Evolutionary conservation across 2,888 invertebrate species (phyloP), one percentile per base, ranked within the genome.

Genomic region (Agapetus fuscipes): DNA sequence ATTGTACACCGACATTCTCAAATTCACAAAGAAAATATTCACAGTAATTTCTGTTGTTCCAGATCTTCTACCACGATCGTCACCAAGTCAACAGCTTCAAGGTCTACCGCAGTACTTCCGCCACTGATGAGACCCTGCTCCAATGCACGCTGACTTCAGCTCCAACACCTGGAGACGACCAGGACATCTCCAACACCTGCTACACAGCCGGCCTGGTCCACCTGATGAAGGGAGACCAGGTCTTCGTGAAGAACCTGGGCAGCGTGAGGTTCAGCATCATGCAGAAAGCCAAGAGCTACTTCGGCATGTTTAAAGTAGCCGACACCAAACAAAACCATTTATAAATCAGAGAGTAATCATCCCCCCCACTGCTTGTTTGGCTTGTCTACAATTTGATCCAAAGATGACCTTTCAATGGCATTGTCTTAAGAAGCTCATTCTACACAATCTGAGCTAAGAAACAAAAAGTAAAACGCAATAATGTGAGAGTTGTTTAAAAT

Each of bases 11-110:
- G n/a, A n/a, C n/a, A n/a, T n/a, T n/a, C n/a, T n/a, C n/a, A n/a
- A n/a, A n/a, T n/a, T n/a, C n/a, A n/a, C n/a, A n/a, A n/a, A n/a
- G n/a, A n/a, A n/a, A n/a, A n/a, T n/a, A n/a, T n/a, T n/a, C n/a
- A n/a, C n/a, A n/a, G n/a, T n/a, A n/a, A n/a, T n/a, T n/a, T n/a
- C n/a, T n/a, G n/a, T n/a, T n/a, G n/a, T n/a, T n/a, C n/a, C 68
- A 87, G 77, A 81, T 88, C 45, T 84, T 80, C 60, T 87, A 86
- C 56, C 66, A 83, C 43, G 86, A 87, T 53, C 73, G 75, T 34
- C 83, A 83, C 55, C 83, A 86, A 54, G 70, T 76, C 27, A 84
- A 83, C 50, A 83, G 85, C 1, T 88, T 79, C 65, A 74, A 78
- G 38, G 70, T 88, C 11, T 75, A 79, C 54, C 74, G 75, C 30